Base-by-base conservation (phyloP, 2,888 invertebrate genomes). In the Charanyca ferruginea region DNA sequence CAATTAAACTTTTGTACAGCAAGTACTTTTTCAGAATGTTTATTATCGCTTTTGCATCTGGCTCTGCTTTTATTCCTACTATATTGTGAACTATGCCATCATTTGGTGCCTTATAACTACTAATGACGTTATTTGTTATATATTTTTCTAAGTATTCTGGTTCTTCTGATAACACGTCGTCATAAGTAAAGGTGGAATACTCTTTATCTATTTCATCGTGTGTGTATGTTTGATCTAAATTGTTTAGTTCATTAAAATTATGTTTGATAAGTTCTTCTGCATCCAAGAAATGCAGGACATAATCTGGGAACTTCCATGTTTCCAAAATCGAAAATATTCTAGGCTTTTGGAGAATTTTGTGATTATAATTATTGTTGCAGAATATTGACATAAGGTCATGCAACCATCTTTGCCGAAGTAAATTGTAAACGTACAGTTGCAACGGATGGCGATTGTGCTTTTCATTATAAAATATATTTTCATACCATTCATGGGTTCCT, bases 361-460 rank as follows among this genome's bases (percentile, higher is more conserved):
- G 23, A 45, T 61, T 51, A 23, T 65, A 79, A 51, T 71, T 47
- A 49, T 77, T 79, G 0, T 57, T 57, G 22, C 41, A 3, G 1
- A 79, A 22, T 13, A 65, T 0, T 6, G 38, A 32, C 49, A 80
- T 61, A n/a, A 81, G 47, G n/a, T 79, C 65, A 54, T 79, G 81
- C n/a, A 80, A 35, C 80, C 80, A 80, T 51, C 52, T 53, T 28
- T 72, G 70, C 3, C 59, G 58, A n/a, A 81, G 42, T 22, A 80
- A 69, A n/a, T 67, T 54, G 22, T 66, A 60, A 2, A 62, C 66
- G 53, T 77, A 70, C 0, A 8, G 13, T 22, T 61, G 53, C 18
- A 77, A n/a, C 3, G 77, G 68, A 16, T 68, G 55, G 13, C 18
- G 47, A 32, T 23, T 22, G n/a, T 47, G 9, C 0, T 35, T 38